A percentile compares a stretch with the other conserved stretches of the same genome.
These are phyloP conservation scores for Acronicta alni DNA, from an alignment of 2,888 invertebrate species.

Conservation along the genomic window DNA sequence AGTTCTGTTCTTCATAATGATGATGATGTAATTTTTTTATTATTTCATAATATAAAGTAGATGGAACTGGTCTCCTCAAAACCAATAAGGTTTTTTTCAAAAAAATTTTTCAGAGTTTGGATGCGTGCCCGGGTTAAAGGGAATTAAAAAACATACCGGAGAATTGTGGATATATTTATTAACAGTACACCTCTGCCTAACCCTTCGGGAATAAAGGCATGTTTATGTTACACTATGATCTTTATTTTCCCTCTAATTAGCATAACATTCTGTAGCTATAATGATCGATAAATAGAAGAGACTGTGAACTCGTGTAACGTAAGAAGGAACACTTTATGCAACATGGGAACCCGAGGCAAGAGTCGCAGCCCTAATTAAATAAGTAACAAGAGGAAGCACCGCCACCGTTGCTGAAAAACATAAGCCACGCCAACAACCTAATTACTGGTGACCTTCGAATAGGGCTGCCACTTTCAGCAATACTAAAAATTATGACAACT, in stretches of 20 bases:
- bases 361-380: conserved; percentile 73
- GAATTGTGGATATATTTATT: no score
- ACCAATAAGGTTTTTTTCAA: no score
- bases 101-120: no score
- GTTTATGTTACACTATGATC: not conserved
- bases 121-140: no score
- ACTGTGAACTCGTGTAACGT: conserved; percentile 34
- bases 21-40: no score
- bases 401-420: conserved; percentile 72
- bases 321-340: conserved; percentile 52
- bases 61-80: no score
- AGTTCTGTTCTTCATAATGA: not conserved
- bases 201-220: no score
- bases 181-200: no score
- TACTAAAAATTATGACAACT: not conserved
- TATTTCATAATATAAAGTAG: no score
- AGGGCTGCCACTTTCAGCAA: conserved; percentile 62
- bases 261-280: conserved; percentile 8
- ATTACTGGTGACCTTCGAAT: conserved; percentile 77
- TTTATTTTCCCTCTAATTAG: conserved; percentile 9
- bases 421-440: conserved; percentile 76
- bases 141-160: no score
- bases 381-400: conserved; percentile 74
- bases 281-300: conserved; percentile 40
- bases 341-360: conserved; percentile 46